phyloP scores from a whole-genome alignment of 2,113 vertebrate species.

The Myrmophylax atrothorax region DNA sequence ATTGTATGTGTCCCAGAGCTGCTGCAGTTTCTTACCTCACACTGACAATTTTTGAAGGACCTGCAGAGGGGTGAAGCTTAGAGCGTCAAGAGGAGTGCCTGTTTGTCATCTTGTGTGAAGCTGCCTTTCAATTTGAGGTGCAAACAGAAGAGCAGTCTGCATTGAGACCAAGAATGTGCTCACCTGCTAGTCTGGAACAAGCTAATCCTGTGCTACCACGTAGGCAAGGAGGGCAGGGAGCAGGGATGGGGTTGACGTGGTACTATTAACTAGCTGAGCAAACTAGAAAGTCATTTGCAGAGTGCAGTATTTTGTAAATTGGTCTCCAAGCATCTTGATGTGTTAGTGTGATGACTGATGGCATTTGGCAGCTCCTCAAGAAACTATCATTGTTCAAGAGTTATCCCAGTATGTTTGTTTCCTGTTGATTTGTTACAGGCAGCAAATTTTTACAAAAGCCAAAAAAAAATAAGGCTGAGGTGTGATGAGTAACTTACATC shows the following conservation, averaged over 20 bases:
- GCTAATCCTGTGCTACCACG: not conserved
- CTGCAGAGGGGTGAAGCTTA: not conserved
- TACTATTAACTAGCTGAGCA: not conserved
- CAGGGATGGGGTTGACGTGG: fast-evolving
- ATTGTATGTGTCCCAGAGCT: not conserved
- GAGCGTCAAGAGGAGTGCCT: not conserved
- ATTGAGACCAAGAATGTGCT: not conserved
- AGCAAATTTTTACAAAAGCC: not conserved
- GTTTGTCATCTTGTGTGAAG: not conserved
- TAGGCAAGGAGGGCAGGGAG: too few species aligned
- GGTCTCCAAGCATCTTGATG: not conserved
- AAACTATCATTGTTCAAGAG: not conserved
- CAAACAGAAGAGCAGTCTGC: not conserved
- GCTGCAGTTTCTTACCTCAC: not conserved
- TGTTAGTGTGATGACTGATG: not conserved
- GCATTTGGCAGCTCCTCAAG: not conserved
- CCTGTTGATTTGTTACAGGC: not conserved
- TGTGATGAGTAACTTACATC: not conserved
- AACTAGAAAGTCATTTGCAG: not conserved
- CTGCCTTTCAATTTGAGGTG: not conserved
- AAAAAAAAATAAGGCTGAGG: not conserved
- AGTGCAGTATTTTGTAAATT: not conserved
- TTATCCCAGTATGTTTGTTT: not conserved
- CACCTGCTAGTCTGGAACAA: not conserved
- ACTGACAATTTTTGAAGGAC: not conserved